Evolutionary conservation across 2,113 vertebrate genomes (phyloP), one percentile per base, ranked within the genome.

Genomic region (Oreochromis aureus): DNA sequence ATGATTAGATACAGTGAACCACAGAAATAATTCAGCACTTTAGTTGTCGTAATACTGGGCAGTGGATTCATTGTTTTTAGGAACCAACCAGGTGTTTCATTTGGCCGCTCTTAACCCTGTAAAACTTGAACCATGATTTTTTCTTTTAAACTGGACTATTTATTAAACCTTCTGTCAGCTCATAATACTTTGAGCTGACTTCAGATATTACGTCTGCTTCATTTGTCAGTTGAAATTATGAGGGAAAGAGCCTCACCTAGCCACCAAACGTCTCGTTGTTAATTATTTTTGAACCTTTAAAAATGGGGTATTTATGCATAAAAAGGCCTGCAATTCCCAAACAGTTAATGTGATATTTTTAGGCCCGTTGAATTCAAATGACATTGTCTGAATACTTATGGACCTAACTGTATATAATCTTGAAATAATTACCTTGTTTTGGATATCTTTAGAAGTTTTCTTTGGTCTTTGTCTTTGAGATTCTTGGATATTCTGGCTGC

Each of bases 401-500:
- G 36, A 71, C 2, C 3, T 73, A 46, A 73, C 10, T 46, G 2
- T 30, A 3, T 48, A 48, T 19, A 30, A 10, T 48, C 71, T 48
- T 30, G 0, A 76, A 76, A 48, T 48, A 76, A 48, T 32, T 51
- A 78, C 6, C 10, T 8, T 78, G 71, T 32, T 78, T 19, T 51
- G 24, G 27, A 30, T 48, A 4, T 3, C 46, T 18, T 16, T 32
- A 69, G 8, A 7, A 34, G 16, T 8, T 2, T 7, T 81, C 19
- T 19, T 55, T 1, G 90, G 81, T 9, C 89, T 73, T 12, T 56
- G 2, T 73, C 18, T 69, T 22, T 76, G 89, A 98, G 97, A 82
- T 97, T 98, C 85, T 90, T 97, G 95, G 96, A 97, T 90, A 96
- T 97, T 58, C 89, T 98, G 84, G 97, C 97, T 84, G 96, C 96